Conservation (phyloP, 2,888 invertebrate species). For the Macaria liturata region DNA sequence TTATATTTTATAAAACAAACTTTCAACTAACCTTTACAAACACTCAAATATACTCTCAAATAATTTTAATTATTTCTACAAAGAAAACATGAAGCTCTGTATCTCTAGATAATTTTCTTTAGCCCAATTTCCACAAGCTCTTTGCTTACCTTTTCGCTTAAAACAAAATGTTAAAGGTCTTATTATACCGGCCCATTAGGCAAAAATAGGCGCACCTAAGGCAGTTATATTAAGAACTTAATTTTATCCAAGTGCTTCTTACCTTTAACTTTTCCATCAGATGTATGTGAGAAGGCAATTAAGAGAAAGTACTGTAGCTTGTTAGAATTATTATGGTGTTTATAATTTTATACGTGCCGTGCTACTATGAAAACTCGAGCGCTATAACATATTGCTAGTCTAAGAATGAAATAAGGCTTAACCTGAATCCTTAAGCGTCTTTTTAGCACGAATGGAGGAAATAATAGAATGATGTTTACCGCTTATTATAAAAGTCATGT, state of each 20-base stretch:
- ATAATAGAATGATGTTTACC: no score
- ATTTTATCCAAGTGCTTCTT: constrained; percentile 45
- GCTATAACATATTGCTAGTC: no score
- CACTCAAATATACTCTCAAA: constrained; percentile 1
- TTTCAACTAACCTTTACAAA: not conserved
- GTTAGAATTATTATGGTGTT: constrained; percentile 65
- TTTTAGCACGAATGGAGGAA: no score
- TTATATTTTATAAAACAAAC: no score
- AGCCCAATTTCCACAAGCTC: constrained; percentile 7
- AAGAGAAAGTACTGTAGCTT: constrained; percentile 62
- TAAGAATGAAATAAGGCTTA: no score
- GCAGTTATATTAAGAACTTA: constrained; percentile 46
- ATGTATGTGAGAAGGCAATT: constrained; percentile 62
- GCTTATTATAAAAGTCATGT: no score
- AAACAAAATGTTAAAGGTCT: constrained; percentile 4
- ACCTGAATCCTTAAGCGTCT: no score
- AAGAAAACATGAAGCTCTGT: constrained; percentile 2
- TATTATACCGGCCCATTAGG: constrained; percentile 14
- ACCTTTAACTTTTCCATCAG: constrained; percentile 52
- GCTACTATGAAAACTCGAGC: no score
- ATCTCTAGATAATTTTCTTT: constrained; percentile 7
- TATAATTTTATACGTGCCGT: no score
- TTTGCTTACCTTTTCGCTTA: constrained; percentile 10
- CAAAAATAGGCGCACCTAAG: constrained; percentile 24
- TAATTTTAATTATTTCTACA: constrained; percentile 9